Evolutionary conservation across 35 echinoderm and acorn worm genomes (phyloP), one percentile per base, ranked within the genome.

Genomic region (Strongylocentrotus purpuratus): DNA sequence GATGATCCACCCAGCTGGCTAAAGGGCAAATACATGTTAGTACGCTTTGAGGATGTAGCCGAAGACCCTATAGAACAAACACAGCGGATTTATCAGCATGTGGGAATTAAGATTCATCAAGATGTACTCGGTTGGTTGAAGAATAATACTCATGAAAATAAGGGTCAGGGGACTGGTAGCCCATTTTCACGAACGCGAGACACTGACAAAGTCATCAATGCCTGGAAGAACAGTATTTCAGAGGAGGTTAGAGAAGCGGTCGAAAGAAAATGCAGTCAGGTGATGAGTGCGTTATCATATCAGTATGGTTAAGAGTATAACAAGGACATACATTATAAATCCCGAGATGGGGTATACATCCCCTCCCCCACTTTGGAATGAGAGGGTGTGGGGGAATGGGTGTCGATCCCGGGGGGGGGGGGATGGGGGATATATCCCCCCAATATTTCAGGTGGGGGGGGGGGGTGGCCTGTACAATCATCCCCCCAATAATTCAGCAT

Each of bases 21-120:
- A 20, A 46, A 65, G 4, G 94, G 85, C 15, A 95, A 88, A 61
- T 94, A 97, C 45, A 95, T 95, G 60, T 13, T 99, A 14, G 88
- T 99, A 28, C 95, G 98, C 15, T 99, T 96, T 94, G 98, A 99
- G 58, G 98, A 99, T 65, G 86, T 97, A 28, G 96, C 98, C 20
- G 45, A 85, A 31, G 31, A 95, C 45, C 96, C 98, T 13, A 35
- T 95, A 31, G 61, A 97, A 60, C 25, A 94, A 20, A 94, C 95
- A 25, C 65, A 61, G 95, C 95, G 97, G 85, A 96, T 99, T 33
- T 99, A 97, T 70, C 22, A 92, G 25, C 95, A 95, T 85, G n/a
- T 99, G 3, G 98, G 95, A 45, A 47, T 94, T 20, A 31, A 94
- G 10, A 61, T 99, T 33, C 94, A 95, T 25, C 28, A 88, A 46